Evolutionary conservation across 1,140 invertebrate species (phyloP).

Genomic region (Batillaria attramentaria): DNA sequence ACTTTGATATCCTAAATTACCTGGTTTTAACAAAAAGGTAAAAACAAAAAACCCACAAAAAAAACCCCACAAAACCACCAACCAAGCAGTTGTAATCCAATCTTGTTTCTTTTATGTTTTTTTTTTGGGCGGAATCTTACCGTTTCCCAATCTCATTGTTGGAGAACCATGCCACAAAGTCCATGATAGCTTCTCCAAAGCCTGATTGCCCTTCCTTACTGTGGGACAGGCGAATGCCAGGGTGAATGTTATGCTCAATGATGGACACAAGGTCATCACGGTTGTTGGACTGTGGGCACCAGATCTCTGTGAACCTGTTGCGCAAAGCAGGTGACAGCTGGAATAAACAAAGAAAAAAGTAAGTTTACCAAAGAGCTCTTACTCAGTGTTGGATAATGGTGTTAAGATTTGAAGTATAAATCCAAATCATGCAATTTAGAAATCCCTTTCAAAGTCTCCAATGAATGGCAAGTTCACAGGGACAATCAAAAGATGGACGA

Average conservation of each 20-base stretch:
- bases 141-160: constrained; percentile 80
- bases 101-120: background rate
- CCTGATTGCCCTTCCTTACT: constrained; percentile 75
- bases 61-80: too few relatives aligned
- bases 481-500: background rate
- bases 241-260: constrained; percentile 84
- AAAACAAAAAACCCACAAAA: too few relatives aligned
- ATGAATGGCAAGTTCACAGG: background rate
- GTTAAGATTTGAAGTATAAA: background rate
- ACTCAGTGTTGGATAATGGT: too few relatives aligned
- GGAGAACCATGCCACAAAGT: constrained; percentile 87
- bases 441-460: background rate
- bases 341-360: too few relatives aligned
- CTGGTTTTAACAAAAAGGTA: too few relatives aligned
- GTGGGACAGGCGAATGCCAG: constrained; percentile 73
- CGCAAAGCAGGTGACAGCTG: constrained; percentile 94
- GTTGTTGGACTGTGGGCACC: constrained; percentile 86
- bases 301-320: constrained; percentile 99
- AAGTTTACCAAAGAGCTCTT: too few relatives aligned
- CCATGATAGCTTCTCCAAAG: constrained; percentile 81
- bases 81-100: too few relatives aligned
- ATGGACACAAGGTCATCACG: constrained; percentile 83
- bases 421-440: background rate
- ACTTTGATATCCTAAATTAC: too few relatives aligned
- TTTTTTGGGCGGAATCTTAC: constrained; percentile 54